Base-by-base conservation (phyloP, 64 coral and sea anemone species). In the Anthopleura sola region DNA sequence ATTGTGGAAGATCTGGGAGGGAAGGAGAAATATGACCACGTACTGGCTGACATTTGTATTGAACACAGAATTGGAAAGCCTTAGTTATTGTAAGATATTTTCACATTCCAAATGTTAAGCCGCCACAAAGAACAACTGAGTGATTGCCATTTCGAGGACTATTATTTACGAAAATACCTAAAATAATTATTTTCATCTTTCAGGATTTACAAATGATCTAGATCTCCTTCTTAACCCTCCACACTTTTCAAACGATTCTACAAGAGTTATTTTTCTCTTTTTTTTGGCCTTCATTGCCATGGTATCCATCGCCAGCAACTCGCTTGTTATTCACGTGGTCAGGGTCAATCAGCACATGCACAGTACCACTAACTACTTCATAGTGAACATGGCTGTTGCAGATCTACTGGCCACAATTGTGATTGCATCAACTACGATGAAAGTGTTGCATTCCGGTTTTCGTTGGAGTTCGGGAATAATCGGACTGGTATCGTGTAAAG, bases 261-360 rank as follows among this genome's bases (percentile, higher is more conserved):
- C 66, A 34, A 71, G 34, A 71, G 3, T 20, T 14, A 34, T 34
- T 34, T 20, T 71, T 71, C 14, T 71, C 12, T 71, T 71, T 11
- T 34, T 12, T 71, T 34, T 71, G n/a, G 66, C 28, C 31, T 71
- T 71, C 11, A 5, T 71, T 32, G 66, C 66, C 31, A 71, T 79
- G 76, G n/a, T 60, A 48, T 83, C 82, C 18, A 36, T 83, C 23
- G 29, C 55, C 55, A 47, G 20, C 20, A 60, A 83, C 50, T 54
- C 37, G 17, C 82, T 83, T 11, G 32, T 83, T 32, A 60, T 83
- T 83, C 82, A 83, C 50, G 48, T 83, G 28, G 36, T 83, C 55
- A 53, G 50, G 47, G 51, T 83, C 23, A 60, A 53, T n/a, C 82
- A 5, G 23, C 82, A 60, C 82, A 83, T 83, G 82, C 82, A 39